Evolutionary conservation across 2,888 invertebrate species (phyloP).

Genomic region (Schrankia costaestrigalis): DNA sequence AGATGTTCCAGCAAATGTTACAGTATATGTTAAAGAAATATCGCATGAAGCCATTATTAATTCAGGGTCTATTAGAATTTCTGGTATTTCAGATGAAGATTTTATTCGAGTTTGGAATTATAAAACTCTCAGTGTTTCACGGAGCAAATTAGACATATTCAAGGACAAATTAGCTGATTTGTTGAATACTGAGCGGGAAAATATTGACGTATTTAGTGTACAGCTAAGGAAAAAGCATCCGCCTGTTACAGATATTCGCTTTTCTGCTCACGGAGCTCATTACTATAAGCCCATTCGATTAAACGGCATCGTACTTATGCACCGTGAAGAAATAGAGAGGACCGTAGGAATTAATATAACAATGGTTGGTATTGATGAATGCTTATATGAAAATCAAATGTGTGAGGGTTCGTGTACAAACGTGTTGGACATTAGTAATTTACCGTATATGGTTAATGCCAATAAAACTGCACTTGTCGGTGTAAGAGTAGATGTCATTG

Average conservation of each 20-base stretch:
- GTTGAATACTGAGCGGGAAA: constrained; percentile 90
- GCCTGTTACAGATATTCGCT: constrained; percentile 94
- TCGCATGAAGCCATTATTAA: constrained; percentile 97
- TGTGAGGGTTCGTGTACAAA: constrained; percentile 98
- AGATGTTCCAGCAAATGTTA: constrained; percentile 97
- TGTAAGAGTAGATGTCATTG: constrained; percentile 94
- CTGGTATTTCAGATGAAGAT: constrained; percentile 97
- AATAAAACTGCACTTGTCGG: constrained; percentile 98
- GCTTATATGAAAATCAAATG: constrained; percentile 95
- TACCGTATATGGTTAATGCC: constrained; percentile 97
- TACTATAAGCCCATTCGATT: constrained; percentile 96
- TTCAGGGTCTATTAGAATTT: constrained; percentile 95
- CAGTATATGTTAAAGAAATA: constrained; percentile 95
- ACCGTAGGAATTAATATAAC: constrained; percentile 97
- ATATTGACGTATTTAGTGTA: constrained; percentile 98
- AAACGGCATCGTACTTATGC: constrained; percentile 96
- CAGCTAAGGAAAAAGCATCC: constrained; percentile 93
- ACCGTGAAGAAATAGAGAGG: constrained; percentile 95
- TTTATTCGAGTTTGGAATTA: constrained; percentile 98
- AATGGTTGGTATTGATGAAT: constrained; percentile 99
- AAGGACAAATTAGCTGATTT: constrained; percentile 92
- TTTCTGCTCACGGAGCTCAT: constrained; percentile 97
- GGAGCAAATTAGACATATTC: constrained; percentile 94
- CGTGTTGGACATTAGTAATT: constrained; percentile 91
- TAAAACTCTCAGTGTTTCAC: constrained; percentile 89